Base-by-base conservation (phyloP, 2,797 vertebrate species). In the Gorsachius magnificus region DNA sequence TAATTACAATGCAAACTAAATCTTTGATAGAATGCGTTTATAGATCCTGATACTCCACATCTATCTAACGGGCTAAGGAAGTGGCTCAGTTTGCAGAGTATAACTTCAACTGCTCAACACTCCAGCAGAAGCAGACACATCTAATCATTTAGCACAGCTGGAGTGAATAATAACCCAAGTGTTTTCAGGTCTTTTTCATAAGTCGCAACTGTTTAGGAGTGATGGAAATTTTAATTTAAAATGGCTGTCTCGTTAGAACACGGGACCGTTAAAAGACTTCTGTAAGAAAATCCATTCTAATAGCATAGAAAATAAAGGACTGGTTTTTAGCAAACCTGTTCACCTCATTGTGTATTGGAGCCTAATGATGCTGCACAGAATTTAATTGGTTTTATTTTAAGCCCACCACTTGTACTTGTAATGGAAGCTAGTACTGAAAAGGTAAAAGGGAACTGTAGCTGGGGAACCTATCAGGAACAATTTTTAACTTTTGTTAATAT, bases 221-320 rank as follows among this genome's bases (percentile, higher is more conserved):
- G 83, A 95, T 63, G 70, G 68, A 93, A 93, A 97, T 95, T 88
- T 93, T 57, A 69, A 97, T 95, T 83, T 79, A 65, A 96, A 97
- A 92, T 81, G 35, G 5, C 15, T 83, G 65, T 70, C 53, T 84
- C 1, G 0, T 84, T 89, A 94, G 56, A 89, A 57, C 75, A 72
- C 8, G 33, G 74, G 71, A 91, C 79, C 85, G 68, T 54, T 85
- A 69, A 83, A 93, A 94, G 87, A 85, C 68, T 83, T 68, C 75
- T 76, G 36, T 51, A 92, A 95, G 77, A 75, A 92, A 87, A 87
- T 53, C 60, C 51, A 91, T 91, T 95, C 63, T 51, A 96, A 56
- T 63, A 84, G 36, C 43, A 78, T 2, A 83, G 58, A 91, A 93
- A 92, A 92, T 21, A 79, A 86, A 90, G 64, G 35, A n/a, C 75